Percentiles rank a stretch among this genome's conserved stretches.
Conservation (phyloP, 2,113 vertebrate genomes). For the Calyptommatus sinebrachiatus region DNA sequence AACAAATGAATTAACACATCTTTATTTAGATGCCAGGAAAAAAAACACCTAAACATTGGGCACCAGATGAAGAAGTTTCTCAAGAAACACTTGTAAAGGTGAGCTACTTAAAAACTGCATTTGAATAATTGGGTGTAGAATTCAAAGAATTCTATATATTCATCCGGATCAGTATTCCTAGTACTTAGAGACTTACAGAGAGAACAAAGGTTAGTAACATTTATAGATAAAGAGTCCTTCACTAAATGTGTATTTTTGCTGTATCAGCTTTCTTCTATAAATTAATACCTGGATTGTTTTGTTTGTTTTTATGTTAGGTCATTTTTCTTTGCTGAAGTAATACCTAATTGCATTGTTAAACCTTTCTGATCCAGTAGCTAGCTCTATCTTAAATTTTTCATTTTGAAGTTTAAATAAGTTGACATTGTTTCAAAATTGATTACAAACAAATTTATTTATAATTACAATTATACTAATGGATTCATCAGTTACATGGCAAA, state of each 20-base stretch:
- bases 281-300: neutral
- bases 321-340: neutral
- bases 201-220: too few relatives aligned
- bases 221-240: too few relatives aligned
- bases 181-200: too few relatives aligned
- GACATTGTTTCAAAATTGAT: neutral
- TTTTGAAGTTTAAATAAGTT: too few relatives aligned
- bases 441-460: neutral
- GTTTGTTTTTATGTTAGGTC: neutral
- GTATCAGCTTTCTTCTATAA: neutral
- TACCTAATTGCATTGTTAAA: neutral
- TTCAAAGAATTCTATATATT: too few relatives aligned
- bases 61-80: constrained; percentile 96
- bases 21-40: constrained; percentile 89
- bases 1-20: constrained; percentile 32
- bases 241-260: too few relatives aligned
- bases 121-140: neutral
- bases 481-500: neutral
- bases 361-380: neutral
- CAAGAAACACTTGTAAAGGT: constrained; percentile 96
- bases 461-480: neutral
- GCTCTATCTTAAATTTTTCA: neutral
- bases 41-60: constrained; percentile 98
- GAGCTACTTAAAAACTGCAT: constrained; percentile 43
- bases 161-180: too few relatives aligned